phyloP scores from a whole-genome alignment of 2,797 vertebrate genomes.

The Okamejei kenojei region DNA sequence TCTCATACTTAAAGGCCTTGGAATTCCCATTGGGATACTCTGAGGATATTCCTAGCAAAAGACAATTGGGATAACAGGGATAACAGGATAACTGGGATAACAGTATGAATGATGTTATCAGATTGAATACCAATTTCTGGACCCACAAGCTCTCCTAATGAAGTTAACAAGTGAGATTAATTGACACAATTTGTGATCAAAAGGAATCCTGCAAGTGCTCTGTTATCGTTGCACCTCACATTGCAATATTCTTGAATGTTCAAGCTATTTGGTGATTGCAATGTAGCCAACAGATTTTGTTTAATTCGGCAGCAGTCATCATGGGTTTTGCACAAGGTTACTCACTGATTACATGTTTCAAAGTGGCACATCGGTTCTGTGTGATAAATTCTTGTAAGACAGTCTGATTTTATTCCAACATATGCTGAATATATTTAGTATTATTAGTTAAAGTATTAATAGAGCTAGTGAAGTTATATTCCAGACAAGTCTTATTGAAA shows the following conservation, averaged over 20 bases:
- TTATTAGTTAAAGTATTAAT: neutral
- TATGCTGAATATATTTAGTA: neutral
- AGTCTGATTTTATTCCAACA: neutral
- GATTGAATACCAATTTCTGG: neutral
- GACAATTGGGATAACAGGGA: neutral
- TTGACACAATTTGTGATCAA: neutral
- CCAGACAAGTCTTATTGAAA: neutral
- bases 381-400: neutral
- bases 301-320: neutral
- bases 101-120: neutral
- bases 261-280: neutral
- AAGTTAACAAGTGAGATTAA: neutral
- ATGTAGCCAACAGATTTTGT: neutral
- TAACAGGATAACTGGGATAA: neutral
- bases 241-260: neutral
- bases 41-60: neutral
- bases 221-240: neutral
- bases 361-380: neutral
- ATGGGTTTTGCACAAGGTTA: neutral
- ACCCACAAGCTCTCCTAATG: neutral
- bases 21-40: neutral
- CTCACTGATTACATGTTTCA: neutral
- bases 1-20: neutral
- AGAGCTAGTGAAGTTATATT: neutral
- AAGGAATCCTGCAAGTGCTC: neutral